phyloP scores from a whole-genome alignment of 2,888 invertebrate genomes.

The Chrysodeixis includens region DNA sequence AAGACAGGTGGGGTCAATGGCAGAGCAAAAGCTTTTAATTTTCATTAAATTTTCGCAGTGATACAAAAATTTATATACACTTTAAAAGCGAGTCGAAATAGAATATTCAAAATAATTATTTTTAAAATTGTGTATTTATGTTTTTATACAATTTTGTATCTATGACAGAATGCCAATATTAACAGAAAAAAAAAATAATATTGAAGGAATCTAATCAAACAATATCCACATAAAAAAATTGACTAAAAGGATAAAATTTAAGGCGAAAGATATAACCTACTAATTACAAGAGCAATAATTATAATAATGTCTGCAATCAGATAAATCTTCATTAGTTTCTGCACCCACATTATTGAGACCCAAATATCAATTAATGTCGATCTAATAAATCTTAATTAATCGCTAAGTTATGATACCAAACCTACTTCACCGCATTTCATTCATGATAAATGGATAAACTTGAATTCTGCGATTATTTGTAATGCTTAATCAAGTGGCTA shows the following conservation, averaged over 20 bases:
- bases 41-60: neutral
- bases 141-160: too few relatives aligned
- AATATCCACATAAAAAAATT: too few relatives aligned
- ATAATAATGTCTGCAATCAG: too few relatives aligned
- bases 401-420: neutral
- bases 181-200: too few relatives aligned
- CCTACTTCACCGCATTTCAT: neutral
- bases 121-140: neutral
- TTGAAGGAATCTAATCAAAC: too few relatives aligned
- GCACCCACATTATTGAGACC: neutral
- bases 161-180: too few relatives aligned
- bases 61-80: slow-evolving; percentile 1
- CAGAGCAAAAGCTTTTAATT: neutral
- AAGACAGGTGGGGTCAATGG: neutral
- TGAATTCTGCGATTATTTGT: neutral
- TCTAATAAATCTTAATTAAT: slow-evolving; percentile 1
- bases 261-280: too few relatives aligned
- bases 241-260: too few relatives aligned
- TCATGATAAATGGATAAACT: neutral
- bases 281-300: too few relatives aligned
- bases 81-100: neutral
- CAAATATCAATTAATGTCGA: neutral
- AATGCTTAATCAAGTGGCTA: neutral
- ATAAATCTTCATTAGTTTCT: neutral
- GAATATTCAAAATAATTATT: neutral